phyloP scores from a whole-genome alignment of 2,888 invertebrate species.

The Eledone cirrhosa region DNA sequence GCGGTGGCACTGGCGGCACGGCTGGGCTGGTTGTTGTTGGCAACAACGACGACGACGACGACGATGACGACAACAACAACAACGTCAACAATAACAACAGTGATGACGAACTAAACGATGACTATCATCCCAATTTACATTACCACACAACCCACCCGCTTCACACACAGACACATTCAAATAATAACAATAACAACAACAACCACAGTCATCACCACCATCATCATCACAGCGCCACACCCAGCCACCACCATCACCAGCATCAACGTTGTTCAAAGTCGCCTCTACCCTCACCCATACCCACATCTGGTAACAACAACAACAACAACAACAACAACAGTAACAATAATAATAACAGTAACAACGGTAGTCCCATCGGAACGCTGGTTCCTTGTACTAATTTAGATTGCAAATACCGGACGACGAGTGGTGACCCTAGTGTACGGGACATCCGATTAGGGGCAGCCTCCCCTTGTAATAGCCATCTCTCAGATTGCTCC shows the following conservation, averaged over 20 bases:
- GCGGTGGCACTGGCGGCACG: neutral
- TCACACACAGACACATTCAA: too few species aligned
- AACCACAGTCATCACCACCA: neutral
- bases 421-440: neutral
- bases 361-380: too few species aligned
- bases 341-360: too few species aligned
- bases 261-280: constrained; percentile 5
- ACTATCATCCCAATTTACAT: too few species aligned
- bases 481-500: neutral
- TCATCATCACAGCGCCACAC: neutral
- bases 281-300: neutral
- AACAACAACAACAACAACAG: neutral
- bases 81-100: neutral
- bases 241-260: neutral
- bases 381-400: constrained; percentile 5
- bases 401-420: constrained; percentile 10
- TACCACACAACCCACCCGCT: too few species aligned
- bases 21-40: too few species aligned
- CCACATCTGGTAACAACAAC: neutral
- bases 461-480: neutral
- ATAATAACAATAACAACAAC: too few species aligned
- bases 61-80: constrained; percentile 20
- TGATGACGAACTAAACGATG: neutral
- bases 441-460: neutral
- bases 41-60: neutral